Percentiles rank a stretch among this genome's conserved stretches.
These are phyloP conservation scores for Sipha flava DNA, from an alignment of 1,140 invertebrate genomes.

Conservation along the genomic window DNA sequence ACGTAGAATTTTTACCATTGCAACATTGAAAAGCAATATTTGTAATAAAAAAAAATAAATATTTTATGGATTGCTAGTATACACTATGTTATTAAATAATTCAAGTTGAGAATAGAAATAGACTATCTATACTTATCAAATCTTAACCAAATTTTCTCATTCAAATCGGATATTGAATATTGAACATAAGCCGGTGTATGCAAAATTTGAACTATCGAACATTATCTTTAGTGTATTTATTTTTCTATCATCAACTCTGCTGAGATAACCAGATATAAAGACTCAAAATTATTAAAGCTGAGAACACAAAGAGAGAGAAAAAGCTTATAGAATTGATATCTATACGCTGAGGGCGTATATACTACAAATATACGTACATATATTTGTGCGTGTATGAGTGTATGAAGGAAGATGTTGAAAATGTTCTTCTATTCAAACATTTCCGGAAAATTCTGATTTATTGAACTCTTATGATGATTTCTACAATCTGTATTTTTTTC, in stretches of 20 bases:
- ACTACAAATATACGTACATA: neutral
- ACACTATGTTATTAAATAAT: too few relatives aligned
- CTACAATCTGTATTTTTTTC: neutral
- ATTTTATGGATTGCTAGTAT: too few relatives aligned
- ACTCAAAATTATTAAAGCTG: neutral
- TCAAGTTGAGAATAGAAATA: too few relatives aligned
- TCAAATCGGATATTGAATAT: neutral
- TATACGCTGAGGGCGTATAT: neutral
- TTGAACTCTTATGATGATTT: neutral
- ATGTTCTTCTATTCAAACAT: neutral
- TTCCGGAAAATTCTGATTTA: constrained; percentile 9
- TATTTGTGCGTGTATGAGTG: neutral
- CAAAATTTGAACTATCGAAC: neutral
- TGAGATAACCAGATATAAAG: neutral
- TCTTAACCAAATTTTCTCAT: neutral
- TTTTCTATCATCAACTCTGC: neutral
- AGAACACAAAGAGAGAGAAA: neutral
- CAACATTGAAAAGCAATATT: too few relatives aligned
- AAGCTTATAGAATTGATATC: neutral
- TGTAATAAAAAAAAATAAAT: too few relatives aligned
- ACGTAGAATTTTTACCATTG: too few relatives aligned
- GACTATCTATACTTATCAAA: too few relatives aligned
- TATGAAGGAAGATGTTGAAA: neutral
- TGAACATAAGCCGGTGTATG: neutral
- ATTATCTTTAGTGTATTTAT: neutral